Percentiles rank a stretch among this genome's conserved stretches.
Evolutionary conservation across 2,113 vertebrate species (phyloP).

Genomic region (Phoenicopterus ruber): DNA sequence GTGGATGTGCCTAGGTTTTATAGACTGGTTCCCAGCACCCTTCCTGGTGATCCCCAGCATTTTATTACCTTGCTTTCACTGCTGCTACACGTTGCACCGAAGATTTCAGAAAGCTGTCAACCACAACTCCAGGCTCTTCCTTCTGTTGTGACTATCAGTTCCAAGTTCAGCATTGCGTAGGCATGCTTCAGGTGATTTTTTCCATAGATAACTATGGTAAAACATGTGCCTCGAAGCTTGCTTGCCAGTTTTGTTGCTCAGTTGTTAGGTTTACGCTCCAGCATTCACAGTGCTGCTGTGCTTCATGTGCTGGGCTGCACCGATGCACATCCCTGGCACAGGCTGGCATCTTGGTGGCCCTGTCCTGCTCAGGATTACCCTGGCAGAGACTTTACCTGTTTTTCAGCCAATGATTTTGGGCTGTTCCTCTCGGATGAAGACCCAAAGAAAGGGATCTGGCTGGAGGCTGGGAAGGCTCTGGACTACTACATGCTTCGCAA

Average conservation of each 20-base stretch:
- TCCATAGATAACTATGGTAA: not conserved
- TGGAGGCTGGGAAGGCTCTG: constrained; percentile 94
- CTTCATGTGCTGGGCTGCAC: accelerated
- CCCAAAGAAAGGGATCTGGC: constrained; percentile 97
- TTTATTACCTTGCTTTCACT: not conserved
- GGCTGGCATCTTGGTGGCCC: too few relatives aligned
- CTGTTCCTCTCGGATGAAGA: constrained; percentile 97
- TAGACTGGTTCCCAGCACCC: not conserved
- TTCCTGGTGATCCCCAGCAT: not conserved
- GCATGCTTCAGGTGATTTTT: not conserved
- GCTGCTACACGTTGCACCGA: not conserved
- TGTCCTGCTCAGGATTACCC: not conserved
- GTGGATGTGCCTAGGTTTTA: not conserved
- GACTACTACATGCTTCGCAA: constrained; percentile 99
- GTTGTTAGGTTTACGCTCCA: not conserved
- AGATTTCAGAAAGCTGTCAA: not conserved
- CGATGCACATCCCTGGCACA: not conserved
- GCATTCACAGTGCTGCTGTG: accelerated
- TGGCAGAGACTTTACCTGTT: not conserved
- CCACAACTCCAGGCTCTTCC: not conserved
- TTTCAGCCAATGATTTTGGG: constrained; percentile 93
- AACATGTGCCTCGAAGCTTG: not conserved
- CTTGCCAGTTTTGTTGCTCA: not conserved
- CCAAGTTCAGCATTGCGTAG: not conserved
- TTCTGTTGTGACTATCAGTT: not conserved